Conservation (phyloP, 1,140 invertebrate genomes). For the Drosophila nigromelanica region DNA sequence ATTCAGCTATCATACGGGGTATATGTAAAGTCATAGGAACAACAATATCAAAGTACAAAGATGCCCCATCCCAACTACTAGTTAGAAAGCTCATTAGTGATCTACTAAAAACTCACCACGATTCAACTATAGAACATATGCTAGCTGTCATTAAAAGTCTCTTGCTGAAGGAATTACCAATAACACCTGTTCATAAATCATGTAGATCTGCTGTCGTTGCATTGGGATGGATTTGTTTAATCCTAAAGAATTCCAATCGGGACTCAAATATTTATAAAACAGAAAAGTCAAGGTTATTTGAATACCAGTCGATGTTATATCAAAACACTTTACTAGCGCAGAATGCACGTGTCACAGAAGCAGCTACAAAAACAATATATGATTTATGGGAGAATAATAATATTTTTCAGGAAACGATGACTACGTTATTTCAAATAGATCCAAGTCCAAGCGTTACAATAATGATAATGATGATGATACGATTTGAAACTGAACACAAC, state of each 20-base stretch:
- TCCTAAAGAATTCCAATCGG: slow-evolving; percentile 57
- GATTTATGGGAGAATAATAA: slow-evolving; percentile 70
- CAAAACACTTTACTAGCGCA: slow-evolving; percentile 56
- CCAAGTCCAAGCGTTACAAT: slow-evolving; percentile 55
- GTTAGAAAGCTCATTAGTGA: slow-evolving; percentile 88
- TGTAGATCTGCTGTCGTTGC: slow-evolving; percentile 67
- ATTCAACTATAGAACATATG: slow-evolving; percentile 89
- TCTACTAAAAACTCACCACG: slow-evolving; percentile 87
- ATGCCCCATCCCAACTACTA: slow-evolving; percentile 90
- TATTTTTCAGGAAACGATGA: slow-evolving; percentile 53
- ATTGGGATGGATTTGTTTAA: slow-evolving; percentile 64
- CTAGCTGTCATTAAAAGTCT: slow-evolving; percentile 86
- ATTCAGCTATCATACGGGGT: slow-evolving; percentile 90
- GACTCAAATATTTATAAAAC: slow-evolving; percentile 68
- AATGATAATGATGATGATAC: slow-evolving; percentile 61
- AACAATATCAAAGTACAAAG: slow-evolving; percentile 91
- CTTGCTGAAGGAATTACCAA: slow-evolving; percentile 87
- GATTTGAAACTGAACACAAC: slow-evolving; percentile 42
- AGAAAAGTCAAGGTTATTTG: slow-evolving; percentile 66
- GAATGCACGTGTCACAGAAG: slow-evolving; percentile 64
- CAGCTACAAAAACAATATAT: slow-evolving; percentile 68
- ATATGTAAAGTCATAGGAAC: slow-evolving; percentile 90
- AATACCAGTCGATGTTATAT: slow-evolving; percentile 70
- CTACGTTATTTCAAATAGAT: slow-evolving; percentile 63
- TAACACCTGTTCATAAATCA: slow-evolving; percentile 88